Base-by-base conservation (phyloP, 2,113 vertebrate species). In the Labeo rohita region DNA sequence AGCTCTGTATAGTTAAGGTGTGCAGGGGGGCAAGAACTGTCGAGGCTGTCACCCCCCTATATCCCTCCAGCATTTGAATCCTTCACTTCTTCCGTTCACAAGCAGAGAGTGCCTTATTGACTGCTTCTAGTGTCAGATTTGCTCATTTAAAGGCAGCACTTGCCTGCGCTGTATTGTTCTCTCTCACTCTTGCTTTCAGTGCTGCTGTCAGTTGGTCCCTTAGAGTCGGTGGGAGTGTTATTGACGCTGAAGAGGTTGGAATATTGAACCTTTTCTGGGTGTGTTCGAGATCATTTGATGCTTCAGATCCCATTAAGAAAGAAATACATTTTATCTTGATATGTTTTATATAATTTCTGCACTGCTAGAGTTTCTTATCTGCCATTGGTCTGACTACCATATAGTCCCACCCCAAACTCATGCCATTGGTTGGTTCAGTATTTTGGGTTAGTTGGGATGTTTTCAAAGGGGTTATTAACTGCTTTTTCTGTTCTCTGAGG, bases 71-170 rank as follows among this genome's bases (percentile, higher is more conserved):
- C 50, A 76, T 86, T 63, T 65, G 77, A 76, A 63, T 89, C 76
- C 6, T 4, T 87, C 34, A 87, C 74, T n/a, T 56, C n/a, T 83
- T 59, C 43, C 11, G 21, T 86, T 78, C 59, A 34, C 83, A 84
- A 56, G 76, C 77, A 74, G 56, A 87, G 87, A 77, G 83, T 83
- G 79, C 36, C 76, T 89, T 84, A 86, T 85, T 90, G 88, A 85
- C 88, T 85, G 73, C 78, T 80, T 85, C 65, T 87, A 12, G 59
- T 87, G 86, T 89, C 88, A 87, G 80, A 80, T 87, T 87, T 89
- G 86, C 88, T 84, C 84, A 87, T 89, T 89, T 89, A 83, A 85
- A 89, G 80, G 73, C 86, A 83, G 76, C 72, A 66, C 72, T 85
- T 70, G 43, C 83, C 63, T 84, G 21, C 36, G 52, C 73, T 72